These are phyloP conservation scores for Rhodophaea formosa DNA, from an alignment of 2,888 invertebrate species.

Conservation along the genomic window DNA sequence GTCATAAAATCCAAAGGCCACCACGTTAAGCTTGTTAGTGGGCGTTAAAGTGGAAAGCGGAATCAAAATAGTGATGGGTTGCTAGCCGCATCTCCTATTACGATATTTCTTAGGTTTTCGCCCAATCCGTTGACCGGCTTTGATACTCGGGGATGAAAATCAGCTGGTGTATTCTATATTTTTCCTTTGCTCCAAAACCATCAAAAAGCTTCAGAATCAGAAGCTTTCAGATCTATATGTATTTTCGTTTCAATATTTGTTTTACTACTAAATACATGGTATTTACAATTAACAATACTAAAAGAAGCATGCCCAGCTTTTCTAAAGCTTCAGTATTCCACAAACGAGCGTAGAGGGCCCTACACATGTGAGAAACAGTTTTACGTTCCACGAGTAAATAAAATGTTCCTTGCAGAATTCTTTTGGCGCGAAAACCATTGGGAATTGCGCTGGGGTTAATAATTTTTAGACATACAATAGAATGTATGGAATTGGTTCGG, in stretches of 20 bases:
- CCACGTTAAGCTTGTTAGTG: no score
- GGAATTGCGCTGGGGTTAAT: conserved; percentile 3
- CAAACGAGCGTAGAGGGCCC: conserved; percentile 4
- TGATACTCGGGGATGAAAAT: no score
- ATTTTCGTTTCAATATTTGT: background rate
- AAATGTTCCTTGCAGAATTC: conserved; percentile 10
- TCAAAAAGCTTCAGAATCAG: no score
- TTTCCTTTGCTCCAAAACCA: no score
- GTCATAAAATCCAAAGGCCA: no score
- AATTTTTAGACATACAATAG: conserved; percentile 9
- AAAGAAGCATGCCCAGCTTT: background rate
- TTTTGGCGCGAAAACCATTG: background rate
- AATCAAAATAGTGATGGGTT: no score
- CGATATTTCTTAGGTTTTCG: no score
- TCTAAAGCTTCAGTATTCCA: conserved; percentile 6
- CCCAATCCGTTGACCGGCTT: no score
- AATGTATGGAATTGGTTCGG: background rate
- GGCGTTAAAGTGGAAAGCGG: no score
- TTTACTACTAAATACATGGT: background rate
- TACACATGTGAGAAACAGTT: conserved; percentile 14
- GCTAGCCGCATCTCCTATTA: no score
- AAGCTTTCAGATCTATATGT: background rate
- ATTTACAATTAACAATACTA: background rate
- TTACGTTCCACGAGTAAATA: conserved; percentile 8
- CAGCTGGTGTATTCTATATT: no score